These are phyloP conservation scores for Cygnus buccinator DNA, from an alignment of 2,113 vertebrate species.

Conservation along the genomic window DNA sequence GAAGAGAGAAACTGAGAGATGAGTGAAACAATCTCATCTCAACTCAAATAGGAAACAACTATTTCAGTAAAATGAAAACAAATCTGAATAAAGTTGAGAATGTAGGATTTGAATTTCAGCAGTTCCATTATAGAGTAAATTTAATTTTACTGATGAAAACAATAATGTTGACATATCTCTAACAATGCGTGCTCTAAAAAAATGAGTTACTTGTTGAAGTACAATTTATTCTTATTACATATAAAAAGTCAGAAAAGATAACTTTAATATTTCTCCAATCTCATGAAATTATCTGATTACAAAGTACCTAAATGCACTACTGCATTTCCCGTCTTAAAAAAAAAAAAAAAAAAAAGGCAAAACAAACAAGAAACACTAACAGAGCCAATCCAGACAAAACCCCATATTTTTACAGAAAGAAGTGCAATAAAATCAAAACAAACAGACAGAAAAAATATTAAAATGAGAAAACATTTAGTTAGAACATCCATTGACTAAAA, in stretches of 20 bases:
- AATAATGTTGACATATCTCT: background rate
- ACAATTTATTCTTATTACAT: background rate
- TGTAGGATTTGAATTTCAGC: background rate
- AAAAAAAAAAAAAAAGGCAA: background rate
- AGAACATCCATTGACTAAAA: constrained; percentile 14
- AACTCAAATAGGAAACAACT: no score
- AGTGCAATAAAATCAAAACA: background rate
- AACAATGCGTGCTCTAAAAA: background rate
- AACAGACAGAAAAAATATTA: background rate
- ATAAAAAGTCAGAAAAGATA: background rate
- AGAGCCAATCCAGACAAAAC: no score
- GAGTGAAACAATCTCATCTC: no score
- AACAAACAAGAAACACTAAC: no score
- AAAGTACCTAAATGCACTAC: background rate
- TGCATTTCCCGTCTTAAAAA: background rate
- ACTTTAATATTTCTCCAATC: background rate
- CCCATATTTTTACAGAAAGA: background rate
- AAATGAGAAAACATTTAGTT: background rate
- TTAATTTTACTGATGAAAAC: background rate
- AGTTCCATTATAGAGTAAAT: background rate
- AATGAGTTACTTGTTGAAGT: background rate
- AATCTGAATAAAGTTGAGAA: background rate
- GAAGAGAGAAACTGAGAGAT: background rate
- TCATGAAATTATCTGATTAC: background rate
- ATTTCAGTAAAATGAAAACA: background rate